These are phyloP conservation scores for Corythornis madagascariensis DNA, from an alignment of 2,113 vertebrate genomes.

Conservation along the genomic window DNA sequence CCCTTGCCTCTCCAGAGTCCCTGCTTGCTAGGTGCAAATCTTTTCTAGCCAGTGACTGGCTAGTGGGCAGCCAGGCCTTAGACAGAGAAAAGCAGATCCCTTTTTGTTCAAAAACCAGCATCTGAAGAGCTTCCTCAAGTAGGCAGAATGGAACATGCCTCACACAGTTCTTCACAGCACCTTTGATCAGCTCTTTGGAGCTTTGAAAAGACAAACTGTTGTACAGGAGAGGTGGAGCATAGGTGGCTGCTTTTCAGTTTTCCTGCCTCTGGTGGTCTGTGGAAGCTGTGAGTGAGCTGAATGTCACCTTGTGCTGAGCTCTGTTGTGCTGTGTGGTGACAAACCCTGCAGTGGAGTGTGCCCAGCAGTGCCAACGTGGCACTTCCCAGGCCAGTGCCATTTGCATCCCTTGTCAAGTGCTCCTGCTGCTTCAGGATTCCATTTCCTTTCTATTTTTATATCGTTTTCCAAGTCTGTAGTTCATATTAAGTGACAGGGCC, in stretches of 20 bases:
- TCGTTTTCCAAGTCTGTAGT: slow-evolving; percentile 48
- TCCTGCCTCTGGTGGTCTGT: neutral
- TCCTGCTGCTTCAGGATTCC: slow-evolving; percentile 6
- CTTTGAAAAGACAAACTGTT: neutral
- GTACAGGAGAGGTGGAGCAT: neutral
- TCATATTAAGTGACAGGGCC: slow-evolving; percentile 55
- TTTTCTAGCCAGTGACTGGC: neutral
- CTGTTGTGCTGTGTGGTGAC: neutral
- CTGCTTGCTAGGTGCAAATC: neutral
- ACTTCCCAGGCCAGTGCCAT: neutral
- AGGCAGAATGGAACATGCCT: neutral
- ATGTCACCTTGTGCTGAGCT: neutral
- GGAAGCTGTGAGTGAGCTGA: neutral
- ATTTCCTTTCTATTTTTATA: slow-evolving; percentile 57
- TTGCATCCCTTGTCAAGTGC: slow-evolving; percentile 20
- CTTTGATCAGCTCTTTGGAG: neutral
- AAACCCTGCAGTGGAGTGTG: neutral
- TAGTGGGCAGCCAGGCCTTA: neutral
- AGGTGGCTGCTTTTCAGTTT: neutral
- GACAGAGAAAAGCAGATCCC: neutral
- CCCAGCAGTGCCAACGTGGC: neutral
- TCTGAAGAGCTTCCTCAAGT: neutral
- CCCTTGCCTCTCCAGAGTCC: neutral
- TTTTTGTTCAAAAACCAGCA: neutral
- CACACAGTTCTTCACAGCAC: neutral